Evolutionary conservation across 2,113 vertebrate species (phyloP), one percentile per base, ranked within the genome.

Genomic region (Gavialis gangeticus): DNA sequence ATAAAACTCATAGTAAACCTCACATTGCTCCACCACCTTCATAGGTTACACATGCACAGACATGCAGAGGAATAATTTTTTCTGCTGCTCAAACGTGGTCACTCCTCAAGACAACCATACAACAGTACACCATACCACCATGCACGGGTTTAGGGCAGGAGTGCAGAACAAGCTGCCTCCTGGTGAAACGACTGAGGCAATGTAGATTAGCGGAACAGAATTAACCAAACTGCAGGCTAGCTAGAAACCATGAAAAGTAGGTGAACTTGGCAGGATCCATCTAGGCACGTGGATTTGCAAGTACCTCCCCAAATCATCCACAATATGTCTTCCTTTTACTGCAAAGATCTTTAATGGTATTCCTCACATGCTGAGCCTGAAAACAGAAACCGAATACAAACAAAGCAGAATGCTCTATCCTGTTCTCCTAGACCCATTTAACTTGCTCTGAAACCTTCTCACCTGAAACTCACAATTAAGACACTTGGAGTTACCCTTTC

Each of bases 391-490:
- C 92, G 80, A 95, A 79, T 75, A 27, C 79, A 66, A 96, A 96
- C 91, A 95, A 94, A 96, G 92, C 81, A 78, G 95, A 95, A 88
- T 90, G 86, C 94, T 91, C 96, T 96, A 92, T 18, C 78, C 83
- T 90, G 85, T 63, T 80, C 91, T 95, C 88, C 78, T 87, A 91
- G 91, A 93, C 71, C 90, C 71, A 75, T 90, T 92, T 85, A 30
- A 75, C 79, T 86, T 93, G 92, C 89, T 95, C 34, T 90, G 93
- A 91, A 91, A 78, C 46, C 59, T 92, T 37, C 89, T 13, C 57
- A 92, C 18, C 71, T 56, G 55, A 76, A 55, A 24, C 46, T 15
- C 73, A 58, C 57, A 27, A 55, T 56, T 24, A 58, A 30, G 19
- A 67, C 85, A 93, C 59, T 91, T 88, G 22, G 80, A 95, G 63